phyloP scores from a whole-genome alignment of 2,797 vertebrate species.

The Carcharodon carcharias region DNA sequence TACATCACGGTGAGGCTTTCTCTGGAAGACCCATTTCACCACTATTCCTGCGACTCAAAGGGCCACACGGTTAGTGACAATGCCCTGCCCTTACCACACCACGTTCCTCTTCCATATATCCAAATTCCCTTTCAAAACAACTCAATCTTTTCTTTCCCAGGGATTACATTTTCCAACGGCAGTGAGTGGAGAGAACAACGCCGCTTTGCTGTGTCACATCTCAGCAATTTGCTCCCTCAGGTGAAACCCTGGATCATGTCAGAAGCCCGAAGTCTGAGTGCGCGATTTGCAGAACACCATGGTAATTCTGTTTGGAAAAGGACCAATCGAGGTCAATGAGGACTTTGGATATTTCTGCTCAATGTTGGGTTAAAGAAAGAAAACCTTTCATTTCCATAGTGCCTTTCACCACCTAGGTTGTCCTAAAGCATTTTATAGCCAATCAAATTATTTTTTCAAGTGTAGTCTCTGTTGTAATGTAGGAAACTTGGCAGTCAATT shows the following conservation, averaged over 20 bases:
- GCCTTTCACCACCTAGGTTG: background rate
- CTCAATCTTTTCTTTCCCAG: background rate
- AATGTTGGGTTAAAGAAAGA: background rate
- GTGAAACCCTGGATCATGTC: background rate
- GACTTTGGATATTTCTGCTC: background rate
- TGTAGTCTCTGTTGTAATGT: background rate
- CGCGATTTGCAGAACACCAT: background rate
- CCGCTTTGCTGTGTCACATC: background rate
- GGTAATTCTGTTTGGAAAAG: background rate
- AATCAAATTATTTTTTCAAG: background rate
- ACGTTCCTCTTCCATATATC: background rate
- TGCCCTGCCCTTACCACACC: background rate
- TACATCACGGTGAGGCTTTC: background rate
- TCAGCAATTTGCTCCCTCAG: background rate
- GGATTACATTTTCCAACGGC: background rate
- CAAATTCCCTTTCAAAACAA: background rate
- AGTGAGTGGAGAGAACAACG: background rate
- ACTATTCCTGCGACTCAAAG: background rate
- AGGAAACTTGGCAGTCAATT: background rate
- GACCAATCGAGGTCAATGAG: background rate
- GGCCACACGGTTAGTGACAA: background rate
- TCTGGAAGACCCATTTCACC: background rate
- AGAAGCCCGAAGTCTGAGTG: background rate
- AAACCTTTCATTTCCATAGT: background rate
- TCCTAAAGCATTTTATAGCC: too few species aligned